Evolutionary conservation across 2,888 invertebrate species (phyloP).

Genomic region (Nesidiocoris tenuis): DNA sequence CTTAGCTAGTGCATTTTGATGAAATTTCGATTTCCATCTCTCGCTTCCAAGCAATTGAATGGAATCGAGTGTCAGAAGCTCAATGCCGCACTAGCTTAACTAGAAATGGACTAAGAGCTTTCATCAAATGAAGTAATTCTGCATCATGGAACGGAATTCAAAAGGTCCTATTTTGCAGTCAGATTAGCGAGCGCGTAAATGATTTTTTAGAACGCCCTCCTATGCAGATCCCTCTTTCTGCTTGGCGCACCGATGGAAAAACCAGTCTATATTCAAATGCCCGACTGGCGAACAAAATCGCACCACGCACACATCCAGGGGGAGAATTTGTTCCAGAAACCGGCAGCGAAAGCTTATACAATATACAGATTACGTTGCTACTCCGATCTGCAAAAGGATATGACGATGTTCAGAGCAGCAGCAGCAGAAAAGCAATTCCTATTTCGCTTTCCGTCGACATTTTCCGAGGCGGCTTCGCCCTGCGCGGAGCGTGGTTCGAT

Average conservation of each 20-base stretch:
- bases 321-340: background rate
- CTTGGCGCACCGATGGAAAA: background rate
- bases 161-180: background rate
- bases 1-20: no score
- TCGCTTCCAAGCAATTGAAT: no score
- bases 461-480: background rate
- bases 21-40: no score
- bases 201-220: background rate
- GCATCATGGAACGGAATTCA: background rate
- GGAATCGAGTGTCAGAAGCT: no score
- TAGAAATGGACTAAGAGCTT: no score
- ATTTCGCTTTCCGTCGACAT: background rate
- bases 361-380: conserved; percentile 22
- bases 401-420: background rate
- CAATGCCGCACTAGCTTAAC: no score
- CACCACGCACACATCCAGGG: background rate
- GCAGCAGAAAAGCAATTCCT: background rate
- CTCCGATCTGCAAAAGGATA: background rate
- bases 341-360: conserved; percentile 12
- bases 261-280: conserved; percentile 31
- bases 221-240: background rate
- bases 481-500: background rate
- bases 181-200: background rate
- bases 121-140: no score
- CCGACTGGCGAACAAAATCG: background rate